Percentiles rank a stretch among this genome's conserved stretches.
Evolutionary conservation across 2,113 vertebrate genomes (phyloP).

Genomic region (Pygoscelis antarcticus): DNA sequence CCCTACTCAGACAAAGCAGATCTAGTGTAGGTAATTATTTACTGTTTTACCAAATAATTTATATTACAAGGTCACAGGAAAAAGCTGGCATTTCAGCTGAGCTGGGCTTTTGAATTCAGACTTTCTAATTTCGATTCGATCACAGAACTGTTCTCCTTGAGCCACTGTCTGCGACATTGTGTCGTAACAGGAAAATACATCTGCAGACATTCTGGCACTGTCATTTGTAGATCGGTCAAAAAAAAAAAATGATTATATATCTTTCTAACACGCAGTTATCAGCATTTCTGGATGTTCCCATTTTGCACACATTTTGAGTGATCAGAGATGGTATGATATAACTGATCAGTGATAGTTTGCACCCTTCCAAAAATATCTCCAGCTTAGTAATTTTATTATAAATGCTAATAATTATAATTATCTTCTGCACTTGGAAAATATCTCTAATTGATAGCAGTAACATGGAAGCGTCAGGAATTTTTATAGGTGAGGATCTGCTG

Average conservation of each 20-base stretch:
- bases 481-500: not conserved
- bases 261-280: not conserved
- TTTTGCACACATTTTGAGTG: not conserved
- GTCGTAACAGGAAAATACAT: not conserved
- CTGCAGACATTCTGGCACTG: not conserved
- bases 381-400: not conserved
- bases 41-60: not conserved
- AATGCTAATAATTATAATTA: slow-evolving; percentile 1
- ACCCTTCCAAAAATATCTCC: not conserved
- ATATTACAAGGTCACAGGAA: not conserved
- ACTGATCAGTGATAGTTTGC: not conserved
- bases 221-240: not conserved
- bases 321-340: not conserved
- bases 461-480: not conserved
- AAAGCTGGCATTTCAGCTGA: not conserved
- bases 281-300: not conserved
- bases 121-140: not conserved
- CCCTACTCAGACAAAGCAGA: not conserved
- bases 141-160: not conserved
- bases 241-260: not conserved
- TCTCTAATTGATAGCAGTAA: not conserved
- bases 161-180: not conserved
- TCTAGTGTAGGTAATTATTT: not conserved
- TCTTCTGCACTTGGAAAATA: not conserved
- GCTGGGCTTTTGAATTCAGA: not conserved